Evolutionary conservation across 2,888 invertebrate genomes (phyloP), one percentile per base, ranked within the genome.

Genomic region (Melolontha melolontha): DNA sequence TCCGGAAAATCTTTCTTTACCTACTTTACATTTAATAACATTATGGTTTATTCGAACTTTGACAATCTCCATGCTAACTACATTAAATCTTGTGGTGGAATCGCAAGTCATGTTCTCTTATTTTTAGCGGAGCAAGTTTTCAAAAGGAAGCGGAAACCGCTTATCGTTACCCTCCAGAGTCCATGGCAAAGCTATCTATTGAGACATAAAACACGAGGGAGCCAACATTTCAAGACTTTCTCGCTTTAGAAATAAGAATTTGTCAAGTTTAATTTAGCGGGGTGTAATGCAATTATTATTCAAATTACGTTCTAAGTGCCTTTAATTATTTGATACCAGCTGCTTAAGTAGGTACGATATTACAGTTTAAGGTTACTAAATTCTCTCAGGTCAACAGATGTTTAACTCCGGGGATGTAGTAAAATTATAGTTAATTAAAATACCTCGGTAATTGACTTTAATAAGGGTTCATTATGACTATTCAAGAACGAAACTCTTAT

Each of bases 301-400:
- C 75, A 75, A 76, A 76, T 77, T 75, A 72, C 71, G 73, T 71
- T 68, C 74, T 71, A 76, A 77, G 76, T 75, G 74, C 73, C 74
- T 73, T 74, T 76, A 76, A 76, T 77, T 77, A 74, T 72, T 73
- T 73, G 74, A 75, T 74, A 71, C 73, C 75, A 70, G 72, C 74
- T 73, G 74, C 71, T 77, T 73, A 76, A 76, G 73, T 76, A 74
- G 75, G 71, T 75, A 73, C 75, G 74, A 75, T 74, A 73, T 75
- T 76, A 73, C 73, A 73, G 71, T 73, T 70, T 75, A 73, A 74
- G 74, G 75, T 75, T 74, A 73, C 72, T 74, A 74, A 75, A 74
- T 74, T 74, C 71, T 69, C 73, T 69, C 72, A 71, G 75, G 75
- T 75, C 73, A 75, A 74, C 74, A 74, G 74, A 73, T 74, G 73